Evolutionary conservation across 2,888 invertebrate genomes (phyloP).

Genomic region (Macrosiphum euphorbiae): DNA sequence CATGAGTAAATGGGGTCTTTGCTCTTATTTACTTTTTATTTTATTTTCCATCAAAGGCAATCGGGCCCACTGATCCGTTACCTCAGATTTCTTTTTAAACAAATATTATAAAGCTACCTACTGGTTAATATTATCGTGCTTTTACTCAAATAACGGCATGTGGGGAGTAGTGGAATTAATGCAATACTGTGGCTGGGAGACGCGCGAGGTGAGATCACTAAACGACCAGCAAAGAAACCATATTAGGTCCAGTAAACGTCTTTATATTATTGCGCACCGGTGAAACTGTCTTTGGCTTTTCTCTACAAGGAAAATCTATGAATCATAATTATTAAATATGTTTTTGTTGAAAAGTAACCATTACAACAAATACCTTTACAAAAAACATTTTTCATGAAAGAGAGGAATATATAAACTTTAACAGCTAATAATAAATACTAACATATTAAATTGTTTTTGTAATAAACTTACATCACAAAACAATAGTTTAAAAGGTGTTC

Average conservation of each 20-base stretch:
- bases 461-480: too few species aligned
- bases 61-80: conserved; percentile 64
- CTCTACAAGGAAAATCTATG: too few species aligned
- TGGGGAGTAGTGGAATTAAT: conserved; percentile 12
- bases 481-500: too few species aligned
- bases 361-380: too few species aligned
- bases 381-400: too few species aligned
- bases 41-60: conserved; percentile 54
- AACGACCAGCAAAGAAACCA: conserved; percentile 39
- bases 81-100: conserved; percentile 51
- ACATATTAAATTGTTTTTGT: too few species aligned
- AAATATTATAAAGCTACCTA: conserved; percentile 51
- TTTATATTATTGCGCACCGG: conserved; percentile 38
- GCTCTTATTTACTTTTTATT: conserved; percentile 39
- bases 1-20: conserved; percentile 60
- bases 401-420: too few species aligned
- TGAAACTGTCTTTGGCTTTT: neutral
- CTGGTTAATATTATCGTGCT: conserved; percentile 43
- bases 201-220: neutral
- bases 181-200: neutral
- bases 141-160: conserved; percentile 39
- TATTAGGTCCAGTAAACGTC: conserved; percentile 59
- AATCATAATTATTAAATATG: too few species aligned
- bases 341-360: too few species aligned
- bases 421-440: too few species aligned